Conservation (phyloP, 2,797 vertebrate species). For the Chiloscyllium punctatum region DNA sequence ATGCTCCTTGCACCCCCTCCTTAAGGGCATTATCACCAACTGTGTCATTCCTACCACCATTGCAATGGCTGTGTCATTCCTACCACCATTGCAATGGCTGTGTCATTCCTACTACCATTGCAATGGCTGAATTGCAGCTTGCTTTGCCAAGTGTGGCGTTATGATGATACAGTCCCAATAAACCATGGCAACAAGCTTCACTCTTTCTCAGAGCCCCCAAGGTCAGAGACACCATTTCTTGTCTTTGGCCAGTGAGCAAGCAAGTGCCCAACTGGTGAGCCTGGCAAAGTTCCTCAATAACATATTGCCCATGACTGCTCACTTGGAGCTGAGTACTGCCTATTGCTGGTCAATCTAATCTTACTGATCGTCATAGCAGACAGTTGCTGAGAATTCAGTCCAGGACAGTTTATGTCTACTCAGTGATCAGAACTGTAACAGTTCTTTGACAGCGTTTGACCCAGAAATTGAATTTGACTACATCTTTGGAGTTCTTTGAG, state of each 20-base stretch:
- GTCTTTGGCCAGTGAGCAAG: neutral
- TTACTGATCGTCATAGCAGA: neutral
- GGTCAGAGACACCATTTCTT: neutral
- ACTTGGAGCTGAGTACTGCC: neutral
- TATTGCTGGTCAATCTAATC: neutral
- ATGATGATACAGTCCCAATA: neutral
- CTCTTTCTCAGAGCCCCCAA: neutral
- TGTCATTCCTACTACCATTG: no score
- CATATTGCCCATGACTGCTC: neutral
- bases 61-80: neutral
- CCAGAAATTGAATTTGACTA: no score
- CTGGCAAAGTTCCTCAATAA: neutral
- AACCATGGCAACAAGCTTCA: neutral
- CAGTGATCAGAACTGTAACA: neutral
- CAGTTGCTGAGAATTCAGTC: neutral
- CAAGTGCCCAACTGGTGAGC: neutral
- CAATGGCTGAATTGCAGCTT: neutral
- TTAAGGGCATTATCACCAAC: no score
- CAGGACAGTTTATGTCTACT: neutral
- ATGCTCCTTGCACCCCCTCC: neutral
- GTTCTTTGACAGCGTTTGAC: neutral
- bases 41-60: neutral
- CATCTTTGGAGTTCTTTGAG: no score
- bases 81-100: neutral
- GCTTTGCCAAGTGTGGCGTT: neutral